phyloP scores from a whole-genome alignment of 2,888 invertebrate genomes.

The Brachynemurus nebulosus region DNA sequence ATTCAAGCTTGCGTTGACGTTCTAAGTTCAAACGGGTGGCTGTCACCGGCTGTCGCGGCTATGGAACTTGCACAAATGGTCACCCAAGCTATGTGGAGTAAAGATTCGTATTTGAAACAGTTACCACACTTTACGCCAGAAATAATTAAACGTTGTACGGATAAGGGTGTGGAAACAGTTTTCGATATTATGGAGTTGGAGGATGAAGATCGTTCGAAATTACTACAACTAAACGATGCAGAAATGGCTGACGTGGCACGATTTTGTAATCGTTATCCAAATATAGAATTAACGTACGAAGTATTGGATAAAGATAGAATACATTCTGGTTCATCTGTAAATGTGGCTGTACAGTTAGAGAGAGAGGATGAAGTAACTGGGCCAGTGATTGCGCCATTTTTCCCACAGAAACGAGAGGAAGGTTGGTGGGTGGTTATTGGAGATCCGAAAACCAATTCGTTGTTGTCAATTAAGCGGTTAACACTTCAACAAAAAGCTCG shows the following conservation, averaged over 20 bases:
- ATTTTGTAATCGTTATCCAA: constrained; percentile 98
- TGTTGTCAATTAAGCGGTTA: constrained; percentile 92
- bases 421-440: constrained; percentile 99
- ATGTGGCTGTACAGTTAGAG: constrained; percentile 82
- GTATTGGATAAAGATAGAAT: constrained; percentile 68
- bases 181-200: constrained; percentile 95
- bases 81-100: constrained; percentile 99
- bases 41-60: constrained; percentile 94
- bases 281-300: constrained; percentile 91
- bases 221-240: constrained; percentile 63
- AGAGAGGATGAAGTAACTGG: constrained; percentile 94
- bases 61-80: constrained; percentile 99
- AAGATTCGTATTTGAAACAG: constrained; percentile 94
- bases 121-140: constrained; percentile 88
- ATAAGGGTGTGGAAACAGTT: constrained; percentile 83
- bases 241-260: constrained; percentile 97
- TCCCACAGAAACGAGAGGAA: constrained; percentile 90
- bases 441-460: constrained; percentile 83
- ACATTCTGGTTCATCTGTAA: constrained; percentile 72
- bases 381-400: constrained; percentile 95
- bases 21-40: constrained; percentile 91
- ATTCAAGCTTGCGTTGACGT: constrained; percentile 95
- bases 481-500: constrained; percentile 88
- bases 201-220: constrained; percentile 69
- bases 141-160: constrained; percentile 79